phyloP scores from a whole-genome alignment of 2,113 vertebrate genomes.

The Tetrax tetrax region DNA sequence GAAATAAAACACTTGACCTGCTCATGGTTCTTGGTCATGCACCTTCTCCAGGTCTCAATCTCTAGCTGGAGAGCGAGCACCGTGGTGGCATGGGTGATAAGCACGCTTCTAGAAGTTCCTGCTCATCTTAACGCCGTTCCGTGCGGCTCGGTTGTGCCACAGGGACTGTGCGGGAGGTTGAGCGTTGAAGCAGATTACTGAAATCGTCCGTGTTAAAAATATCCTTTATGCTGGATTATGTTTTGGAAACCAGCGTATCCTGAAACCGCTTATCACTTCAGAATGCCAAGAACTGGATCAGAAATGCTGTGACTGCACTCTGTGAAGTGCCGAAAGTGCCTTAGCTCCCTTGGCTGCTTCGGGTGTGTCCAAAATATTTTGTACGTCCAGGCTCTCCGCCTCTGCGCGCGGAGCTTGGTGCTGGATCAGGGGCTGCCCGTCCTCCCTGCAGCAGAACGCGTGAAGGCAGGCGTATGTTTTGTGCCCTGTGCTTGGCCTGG shows the following conservation, averaged over 20 bases:
- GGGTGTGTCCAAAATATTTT: background rate
- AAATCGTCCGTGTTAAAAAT: slow-evolving; percentile 1
- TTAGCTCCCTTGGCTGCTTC: slow-evolving; percentile 37
- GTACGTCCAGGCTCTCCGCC: background rate
- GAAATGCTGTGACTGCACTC: background rate
- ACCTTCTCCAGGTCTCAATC: background rate
- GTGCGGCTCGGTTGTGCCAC: background rate
- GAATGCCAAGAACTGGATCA: background rate
- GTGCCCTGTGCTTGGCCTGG: background rate
- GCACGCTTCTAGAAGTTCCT: background rate
- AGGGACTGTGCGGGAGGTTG: accelerated
- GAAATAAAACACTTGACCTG: background rate
- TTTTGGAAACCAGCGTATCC: slow-evolving; percentile 1
- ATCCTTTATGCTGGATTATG: background rate
- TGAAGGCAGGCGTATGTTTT: background rate
- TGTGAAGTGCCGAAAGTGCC: slow-evolving; percentile 35
- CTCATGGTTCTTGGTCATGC: accelerated
- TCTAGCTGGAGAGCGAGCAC: accelerated
- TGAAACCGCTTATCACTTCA: background rate
- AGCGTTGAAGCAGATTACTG: background rate
- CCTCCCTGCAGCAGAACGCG: background rate
- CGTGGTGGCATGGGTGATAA: accelerated
- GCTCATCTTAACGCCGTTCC: accelerated
- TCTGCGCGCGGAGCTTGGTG: background rate
- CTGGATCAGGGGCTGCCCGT: background rate